A percentile compares a stretch with the other conserved stretches of the same genome.
phyloP scores from a whole-genome alignment of 2,113 vertebrate genomes.

The Nyctibius bracteatus region DNA sequence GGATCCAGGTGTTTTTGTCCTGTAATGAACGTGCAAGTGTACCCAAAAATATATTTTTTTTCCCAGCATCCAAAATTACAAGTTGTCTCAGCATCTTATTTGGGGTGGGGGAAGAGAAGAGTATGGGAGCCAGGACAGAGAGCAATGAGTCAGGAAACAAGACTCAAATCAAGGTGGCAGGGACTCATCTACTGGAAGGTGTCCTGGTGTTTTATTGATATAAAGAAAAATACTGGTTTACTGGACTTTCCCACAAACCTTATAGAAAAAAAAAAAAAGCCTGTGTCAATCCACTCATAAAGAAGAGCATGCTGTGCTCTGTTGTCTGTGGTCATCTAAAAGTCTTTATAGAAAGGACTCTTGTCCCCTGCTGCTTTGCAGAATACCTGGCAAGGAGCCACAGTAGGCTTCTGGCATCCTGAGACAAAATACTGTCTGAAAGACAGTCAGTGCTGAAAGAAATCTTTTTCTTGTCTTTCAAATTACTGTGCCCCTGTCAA shows the following conservation, averaged over 20 bases:
- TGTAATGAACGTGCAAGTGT: background rate
- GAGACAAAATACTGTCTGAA: background rate
- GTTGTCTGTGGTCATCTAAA: background rate
- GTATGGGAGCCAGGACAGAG: background rate
- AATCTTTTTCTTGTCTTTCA: background rate
- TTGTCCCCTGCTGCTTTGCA: background rate
- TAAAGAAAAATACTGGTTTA: background rate
- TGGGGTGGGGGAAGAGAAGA: background rate
- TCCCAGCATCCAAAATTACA: rapidly evolving
- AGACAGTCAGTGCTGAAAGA: background rate
- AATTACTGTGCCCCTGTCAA: background rate
- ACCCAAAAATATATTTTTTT: background rate
- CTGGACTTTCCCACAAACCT: background rate
- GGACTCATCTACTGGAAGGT: background rate
- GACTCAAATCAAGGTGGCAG: background rate
- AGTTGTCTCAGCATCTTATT: background rate
- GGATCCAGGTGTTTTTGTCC: background rate
- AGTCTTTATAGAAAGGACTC: background rate
- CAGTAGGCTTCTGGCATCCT: background rate
- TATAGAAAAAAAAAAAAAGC: background rate
- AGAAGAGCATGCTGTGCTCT: background rate
- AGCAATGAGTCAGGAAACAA: background rate
- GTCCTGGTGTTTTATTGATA: background rate
- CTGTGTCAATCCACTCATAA: background rate
- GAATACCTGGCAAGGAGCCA: background rate